Evolutionary conservation across 2,113 vertebrate species (phyloP).

Genomic region (Trogon melanurus): DNA sequence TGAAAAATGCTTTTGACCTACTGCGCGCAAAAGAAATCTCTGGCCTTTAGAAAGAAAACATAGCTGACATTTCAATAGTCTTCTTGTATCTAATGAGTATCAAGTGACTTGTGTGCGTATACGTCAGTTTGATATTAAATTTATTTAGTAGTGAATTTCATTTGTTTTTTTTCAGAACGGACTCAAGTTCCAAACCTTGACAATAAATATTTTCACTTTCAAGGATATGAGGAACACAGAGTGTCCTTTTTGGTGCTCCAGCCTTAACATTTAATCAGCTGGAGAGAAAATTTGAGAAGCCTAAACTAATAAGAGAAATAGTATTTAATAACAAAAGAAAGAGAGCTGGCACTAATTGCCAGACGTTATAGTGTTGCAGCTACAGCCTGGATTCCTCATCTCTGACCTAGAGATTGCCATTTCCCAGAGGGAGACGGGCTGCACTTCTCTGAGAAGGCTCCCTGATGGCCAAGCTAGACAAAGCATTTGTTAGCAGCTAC

Average conservation of each 20-base stretch:
- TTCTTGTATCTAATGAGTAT: conserved; percentile 35
- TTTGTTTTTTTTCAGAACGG: conserved; percentile 41
- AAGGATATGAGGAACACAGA: neutral
- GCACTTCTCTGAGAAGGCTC: neutral
- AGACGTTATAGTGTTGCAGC: neutral
- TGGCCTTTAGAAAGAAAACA: conserved; percentile 52
- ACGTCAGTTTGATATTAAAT: conserved; percentile 41
- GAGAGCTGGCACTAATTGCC: neutral
- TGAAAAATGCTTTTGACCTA: conserved; percentile 50
- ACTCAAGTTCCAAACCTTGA: neutral
- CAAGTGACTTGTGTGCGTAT: neutral
- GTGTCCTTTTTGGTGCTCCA: conserved; percentile 6
- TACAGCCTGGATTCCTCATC: neutral
- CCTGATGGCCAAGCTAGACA: neutral
- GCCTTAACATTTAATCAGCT: conserved; percentile 36
- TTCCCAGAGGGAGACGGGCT: neutral
- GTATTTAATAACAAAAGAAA: neutral
- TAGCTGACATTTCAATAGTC: conserved; percentile 52
- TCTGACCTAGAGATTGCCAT: conserved; percentile 9
- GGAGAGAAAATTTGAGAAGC: neutral
- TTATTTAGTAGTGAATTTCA: conserved; percentile 24
- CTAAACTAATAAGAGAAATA: neutral
- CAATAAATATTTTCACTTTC: conserved; percentile 10
- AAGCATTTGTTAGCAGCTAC: neutral
- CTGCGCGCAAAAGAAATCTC: conserved; percentile 16